Conservation (phyloP, 2,797 vertebrate genomes). For the Sebastes hopkinsi region DNA sequence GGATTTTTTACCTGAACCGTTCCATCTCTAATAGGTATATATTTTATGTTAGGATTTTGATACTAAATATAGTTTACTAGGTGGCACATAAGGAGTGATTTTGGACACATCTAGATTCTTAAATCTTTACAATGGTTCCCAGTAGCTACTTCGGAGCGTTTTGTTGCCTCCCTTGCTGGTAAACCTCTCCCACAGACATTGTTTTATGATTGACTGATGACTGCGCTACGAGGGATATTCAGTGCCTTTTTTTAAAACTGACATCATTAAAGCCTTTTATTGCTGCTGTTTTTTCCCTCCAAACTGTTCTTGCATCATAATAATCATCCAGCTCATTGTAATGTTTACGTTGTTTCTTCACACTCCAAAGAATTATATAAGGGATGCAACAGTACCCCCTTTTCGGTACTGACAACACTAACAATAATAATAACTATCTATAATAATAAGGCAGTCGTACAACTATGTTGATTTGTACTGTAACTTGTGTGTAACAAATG, state of each 20-base stretch:
- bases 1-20: no score
- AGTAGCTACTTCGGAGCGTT: background rate
- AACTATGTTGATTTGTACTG: background rate
- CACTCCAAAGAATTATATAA: background rate
- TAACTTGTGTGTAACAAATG: background rate
- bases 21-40: no score
- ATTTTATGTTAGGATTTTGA: background rate
- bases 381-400: background rate
- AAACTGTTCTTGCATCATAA: background rate
- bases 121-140: background rate
- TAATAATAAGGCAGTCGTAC: background rate
- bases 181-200: background rate
- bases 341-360: background rate
- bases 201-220: slow-evolving; percentile 5
- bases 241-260: background rate
- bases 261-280: background rate
- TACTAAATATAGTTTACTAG: background rate
- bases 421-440: background rate
- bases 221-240: background rate
- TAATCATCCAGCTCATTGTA: background rate
- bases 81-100: background rate
- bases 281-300: background rate
- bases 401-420: background rate
- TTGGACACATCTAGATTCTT: background rate
- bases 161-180: background rate